These are phyloP conservation scores for Cynodonichthys magdalenae DNA, from an alignment of 2,797 vertebrate species.

Conservation along the genomic window DNA sequence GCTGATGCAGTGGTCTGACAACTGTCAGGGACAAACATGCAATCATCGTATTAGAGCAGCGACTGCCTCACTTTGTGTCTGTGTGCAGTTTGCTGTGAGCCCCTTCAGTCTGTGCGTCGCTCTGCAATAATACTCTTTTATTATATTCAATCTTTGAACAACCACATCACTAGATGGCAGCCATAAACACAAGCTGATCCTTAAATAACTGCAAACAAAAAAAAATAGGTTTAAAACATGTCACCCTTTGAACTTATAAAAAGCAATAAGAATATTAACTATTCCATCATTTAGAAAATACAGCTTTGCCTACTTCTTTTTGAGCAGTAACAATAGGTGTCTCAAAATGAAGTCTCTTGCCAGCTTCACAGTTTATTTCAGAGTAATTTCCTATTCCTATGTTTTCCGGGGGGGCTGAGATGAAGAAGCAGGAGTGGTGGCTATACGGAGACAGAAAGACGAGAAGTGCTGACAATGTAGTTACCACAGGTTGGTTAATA, in stretches of 20 bases:
- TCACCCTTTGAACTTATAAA: no score
- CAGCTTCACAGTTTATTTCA: slow-evolving; percentile 8
- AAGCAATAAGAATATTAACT: no score
- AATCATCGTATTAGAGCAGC: slow-evolving; percentile 95
- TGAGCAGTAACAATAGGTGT: neutral
- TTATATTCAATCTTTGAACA: slow-evolving; percentile 62
- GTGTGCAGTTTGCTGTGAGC: slow-evolving; percentile 16
- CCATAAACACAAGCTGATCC: slow-evolving; percentile 56
- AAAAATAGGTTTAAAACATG: no score
- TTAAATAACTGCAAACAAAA: slow-evolving; percentile 61
- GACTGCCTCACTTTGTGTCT: slow-evolving; percentile 50
- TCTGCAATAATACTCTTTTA: slow-evolving; percentile 37
- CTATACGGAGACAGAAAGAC: slow-evolving; percentile 51
- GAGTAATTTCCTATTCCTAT: slow-evolving; percentile 1
- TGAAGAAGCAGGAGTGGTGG: slow-evolving; percentile 54
- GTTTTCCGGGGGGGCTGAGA: neutral
- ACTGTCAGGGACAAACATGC: slow-evolving; percentile 90
- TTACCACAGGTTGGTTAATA: slow-evolving; percentile 71
- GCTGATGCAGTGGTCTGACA: slow-evolving; percentile 90
- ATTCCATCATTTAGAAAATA: neutral
- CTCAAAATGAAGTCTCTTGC: neutral
- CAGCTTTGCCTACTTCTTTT: neutral
- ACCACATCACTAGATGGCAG: slow-evolving; percentile 48
- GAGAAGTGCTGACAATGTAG: slow-evolving; percentile 78
- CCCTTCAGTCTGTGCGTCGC: slow-evolving; percentile 20